Conservation (phyloP, 2,888 invertebrate genomes). For the Ceratothoa steindachneri region DNA sequence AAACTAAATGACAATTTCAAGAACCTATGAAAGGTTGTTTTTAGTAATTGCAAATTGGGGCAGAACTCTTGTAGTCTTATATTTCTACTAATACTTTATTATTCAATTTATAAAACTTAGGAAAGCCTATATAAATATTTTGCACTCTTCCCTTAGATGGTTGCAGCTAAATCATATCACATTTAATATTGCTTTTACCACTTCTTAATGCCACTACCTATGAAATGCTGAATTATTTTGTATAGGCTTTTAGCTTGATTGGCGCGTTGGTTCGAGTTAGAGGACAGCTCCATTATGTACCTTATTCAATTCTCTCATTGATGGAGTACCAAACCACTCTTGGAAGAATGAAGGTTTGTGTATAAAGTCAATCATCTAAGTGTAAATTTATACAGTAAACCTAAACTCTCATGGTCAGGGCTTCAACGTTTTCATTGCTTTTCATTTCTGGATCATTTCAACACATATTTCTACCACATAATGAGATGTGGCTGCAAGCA, state of each 20-base stretch:
- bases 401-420: neutral
- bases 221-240: neutral
- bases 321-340: slow-evolving; percentile 12
- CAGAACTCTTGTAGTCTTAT: no score
- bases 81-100: no score
- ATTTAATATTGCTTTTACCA: neutral
- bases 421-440: neutral
- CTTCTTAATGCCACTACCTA: neutral
- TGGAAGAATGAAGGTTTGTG: slow-evolving; percentile 18
- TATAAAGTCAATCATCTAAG: neutral
- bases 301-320: slow-evolving; percentile 16
- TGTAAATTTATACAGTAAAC: neutral
- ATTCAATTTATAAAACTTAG: no score
- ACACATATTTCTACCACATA: no score
- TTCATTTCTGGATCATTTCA: no score
- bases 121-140: no score
- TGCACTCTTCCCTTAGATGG: no score
- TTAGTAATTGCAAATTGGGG: no score
- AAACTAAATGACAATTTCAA: no score
- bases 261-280: slow-evolving; percentile 18
- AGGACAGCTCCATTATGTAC: slow-evolving; percentile 26
- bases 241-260: slow-evolving; percentile 22
- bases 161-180: no score
- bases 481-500: no score
- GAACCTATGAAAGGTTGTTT: no score